phyloP scores from a whole-genome alignment of 2,888 invertebrate genomes.

The Lamellibrachia columna region DNA sequence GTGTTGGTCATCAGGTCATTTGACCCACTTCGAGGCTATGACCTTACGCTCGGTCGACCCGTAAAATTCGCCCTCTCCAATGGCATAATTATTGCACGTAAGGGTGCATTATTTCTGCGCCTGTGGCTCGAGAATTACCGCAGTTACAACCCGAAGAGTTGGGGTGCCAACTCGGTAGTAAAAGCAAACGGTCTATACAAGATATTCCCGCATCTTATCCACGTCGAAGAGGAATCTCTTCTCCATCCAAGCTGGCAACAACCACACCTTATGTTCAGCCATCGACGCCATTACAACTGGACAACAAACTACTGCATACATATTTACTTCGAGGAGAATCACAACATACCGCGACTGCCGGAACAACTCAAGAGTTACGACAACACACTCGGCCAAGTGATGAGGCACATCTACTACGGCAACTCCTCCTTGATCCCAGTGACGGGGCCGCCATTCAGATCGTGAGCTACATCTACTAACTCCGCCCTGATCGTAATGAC shows the following conservation, averaged over 20 bases:
- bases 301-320: constrained; percentile 20
- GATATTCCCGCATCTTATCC: background rate
- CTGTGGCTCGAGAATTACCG: constrained; percentile 27
- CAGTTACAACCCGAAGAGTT: constrained; percentile 21
- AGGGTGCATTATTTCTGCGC: constrained; percentile 22
- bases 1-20: constrained; percentile 11
- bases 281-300: constrained; percentile 21
- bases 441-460: background rate
- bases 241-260: background rate
- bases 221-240: constrained; percentile 18
- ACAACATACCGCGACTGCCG: background rate
- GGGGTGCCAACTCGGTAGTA: constrained; percentile 24
- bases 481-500: too few species aligned
- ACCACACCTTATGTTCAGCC: background rate
- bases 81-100: constrained; percentile 21
- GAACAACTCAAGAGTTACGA: background rate
- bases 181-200: background rate
- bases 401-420: constrained; percentile 18
- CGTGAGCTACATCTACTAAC: background rate
- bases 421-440: background rate
- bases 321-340: background rate
- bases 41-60: background rate
- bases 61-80: constrained; percentile 11
- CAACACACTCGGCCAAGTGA: constrained; percentile 19
- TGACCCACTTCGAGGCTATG: background rate